These are phyloP conservation scores for Onychomys torridus DNA, from an alignment of 2,797 vertebrate genomes.

Conservation along the genomic window DNA sequence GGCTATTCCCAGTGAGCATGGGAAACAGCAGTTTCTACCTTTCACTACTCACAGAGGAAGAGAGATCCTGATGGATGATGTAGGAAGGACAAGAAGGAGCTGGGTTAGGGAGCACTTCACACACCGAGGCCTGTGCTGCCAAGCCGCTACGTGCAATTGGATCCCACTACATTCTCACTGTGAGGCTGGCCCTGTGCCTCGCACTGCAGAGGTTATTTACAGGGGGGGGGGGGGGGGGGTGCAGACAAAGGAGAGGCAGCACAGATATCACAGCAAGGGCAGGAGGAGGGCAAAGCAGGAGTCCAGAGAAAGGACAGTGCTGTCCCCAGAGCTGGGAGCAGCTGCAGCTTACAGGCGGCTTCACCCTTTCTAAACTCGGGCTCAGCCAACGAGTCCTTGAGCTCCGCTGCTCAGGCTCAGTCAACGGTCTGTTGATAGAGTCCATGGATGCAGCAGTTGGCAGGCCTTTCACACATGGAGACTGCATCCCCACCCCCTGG, in stretches of 20 bases:
- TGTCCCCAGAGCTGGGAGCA: too few species aligned
- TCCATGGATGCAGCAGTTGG: neutral
- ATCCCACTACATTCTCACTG: neutral
- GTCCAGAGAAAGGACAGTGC: neutral
- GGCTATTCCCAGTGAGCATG: neutral
- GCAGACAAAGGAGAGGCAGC: neutral
- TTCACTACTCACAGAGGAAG: neutral
- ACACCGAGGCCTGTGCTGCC: neutral
- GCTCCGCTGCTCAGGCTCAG: neutral
- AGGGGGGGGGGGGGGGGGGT: neutral
- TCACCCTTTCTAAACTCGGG: neutral
- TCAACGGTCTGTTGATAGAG: neutral
- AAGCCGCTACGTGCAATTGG: neutral
- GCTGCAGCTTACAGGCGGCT: neutral
- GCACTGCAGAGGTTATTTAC: neutral
- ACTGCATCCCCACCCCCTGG: neutral
- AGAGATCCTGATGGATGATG: neutral
- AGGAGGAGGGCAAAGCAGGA: neutral
- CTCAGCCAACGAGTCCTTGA: neutral
- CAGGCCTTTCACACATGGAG: neutral
- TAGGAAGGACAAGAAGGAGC: neutral
- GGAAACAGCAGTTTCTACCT: neutral
- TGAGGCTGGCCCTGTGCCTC: neutral
- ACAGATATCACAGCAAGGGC: neutral
- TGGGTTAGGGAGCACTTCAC: neutral